These are phyloP conservation scores for Tetranychus cinnabarinus DNA, from an alignment of 1,140 invertebrate genomes.

Conservation along the genomic window DNA sequence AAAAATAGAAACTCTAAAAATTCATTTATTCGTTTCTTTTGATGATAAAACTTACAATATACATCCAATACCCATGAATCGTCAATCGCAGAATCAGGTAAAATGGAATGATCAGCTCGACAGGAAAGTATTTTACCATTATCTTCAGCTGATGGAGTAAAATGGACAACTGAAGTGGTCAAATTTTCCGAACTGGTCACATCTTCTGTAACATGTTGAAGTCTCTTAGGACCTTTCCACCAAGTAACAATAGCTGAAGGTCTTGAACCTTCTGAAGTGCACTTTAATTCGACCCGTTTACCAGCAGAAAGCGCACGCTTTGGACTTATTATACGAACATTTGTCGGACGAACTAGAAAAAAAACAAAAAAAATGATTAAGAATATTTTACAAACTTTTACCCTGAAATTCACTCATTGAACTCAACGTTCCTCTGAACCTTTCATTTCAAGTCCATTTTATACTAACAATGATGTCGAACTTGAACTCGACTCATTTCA, in stretches of 20 bases:
- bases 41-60: constrained; percentile 40
- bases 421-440: too few relatives aligned
- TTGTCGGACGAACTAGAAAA: constrained; percentile 6
- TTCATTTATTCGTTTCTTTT: too few relatives aligned
- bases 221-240: constrained; percentile 22
- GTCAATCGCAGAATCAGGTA: constrained; percentile 35
- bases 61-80: constrained; percentile 63
- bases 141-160: constrained; percentile 41
- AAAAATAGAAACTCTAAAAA: too few relatives aligned
- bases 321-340: constrained; percentile 34
- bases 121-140: constrained; percentile 55
- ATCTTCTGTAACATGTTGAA: constrained; percentile 7
- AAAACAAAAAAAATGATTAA: neutral
- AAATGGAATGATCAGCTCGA: constrained; percentile 46
- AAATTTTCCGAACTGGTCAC: constrained; percentile 11
- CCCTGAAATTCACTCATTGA: too few relatives aligned
- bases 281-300: constrained; percentile 52
- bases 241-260: constrained; percentile 62
- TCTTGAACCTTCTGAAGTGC: constrained; percentile 56
- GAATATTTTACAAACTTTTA: neutral
- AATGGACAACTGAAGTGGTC: constrained; percentile 14
- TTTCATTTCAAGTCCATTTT: too few relatives aligned
- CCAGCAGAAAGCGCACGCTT: constrained; percentile 57
- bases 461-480: too few relatives aligned
- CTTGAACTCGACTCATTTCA: too few relatives aligned